These are phyloP conservation scores for Elysia chlorotica DNA, from an alignment of 1,140 invertebrate genomes.

Conservation along the genomic window DNA sequence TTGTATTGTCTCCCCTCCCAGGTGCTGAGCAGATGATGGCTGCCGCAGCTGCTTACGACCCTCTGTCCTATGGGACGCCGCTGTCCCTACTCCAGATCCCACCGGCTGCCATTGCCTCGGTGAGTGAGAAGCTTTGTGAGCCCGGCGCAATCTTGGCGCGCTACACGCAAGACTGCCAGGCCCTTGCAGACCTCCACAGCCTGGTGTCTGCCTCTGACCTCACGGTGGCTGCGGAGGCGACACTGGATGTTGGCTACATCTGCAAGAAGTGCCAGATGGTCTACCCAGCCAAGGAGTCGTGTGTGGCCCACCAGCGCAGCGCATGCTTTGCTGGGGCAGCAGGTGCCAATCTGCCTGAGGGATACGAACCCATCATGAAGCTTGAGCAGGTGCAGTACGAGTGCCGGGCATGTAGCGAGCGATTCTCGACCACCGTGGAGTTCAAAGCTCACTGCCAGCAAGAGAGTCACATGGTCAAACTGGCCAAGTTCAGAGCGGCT, in stretches of 20 bases:
- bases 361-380: conserved; percentile 57
- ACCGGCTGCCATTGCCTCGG: conserved; percentile 62
- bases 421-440: conserved; percentile 63
- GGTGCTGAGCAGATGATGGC: conserved; percentile 54
- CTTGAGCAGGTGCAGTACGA: conserved; percentile 70
- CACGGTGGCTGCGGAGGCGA: conserved; percentile 66
- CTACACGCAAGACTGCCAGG: conserved; percentile 64
- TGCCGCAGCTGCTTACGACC: no score
- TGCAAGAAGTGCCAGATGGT: conserved; percentile 85
- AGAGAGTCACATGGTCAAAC: conserved; percentile 55
- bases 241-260: conserved; percentile 80
- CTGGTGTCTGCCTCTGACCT: conserved; percentile 50
- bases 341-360: conserved; percentile 66
- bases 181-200: conserved; percentile 56
- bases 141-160: conserved; percentile 60
- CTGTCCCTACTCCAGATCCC: conserved; percentile 66
- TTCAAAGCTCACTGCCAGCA: conserved; percentile 74
- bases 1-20: no score
- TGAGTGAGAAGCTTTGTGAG: conserved; percentile 62
- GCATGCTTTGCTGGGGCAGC: conserved; percentile 64
- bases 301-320: conserved; percentile 75
- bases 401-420: conserved; percentile 72
- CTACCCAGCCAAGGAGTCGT: conserved; percentile 75
- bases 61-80: conserved; percentile 63
- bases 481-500: conserved; percentile 21